Conservation (phyloP, 92 coral and sea anemone genomes). For the Paragorgia papillata region DNA sequence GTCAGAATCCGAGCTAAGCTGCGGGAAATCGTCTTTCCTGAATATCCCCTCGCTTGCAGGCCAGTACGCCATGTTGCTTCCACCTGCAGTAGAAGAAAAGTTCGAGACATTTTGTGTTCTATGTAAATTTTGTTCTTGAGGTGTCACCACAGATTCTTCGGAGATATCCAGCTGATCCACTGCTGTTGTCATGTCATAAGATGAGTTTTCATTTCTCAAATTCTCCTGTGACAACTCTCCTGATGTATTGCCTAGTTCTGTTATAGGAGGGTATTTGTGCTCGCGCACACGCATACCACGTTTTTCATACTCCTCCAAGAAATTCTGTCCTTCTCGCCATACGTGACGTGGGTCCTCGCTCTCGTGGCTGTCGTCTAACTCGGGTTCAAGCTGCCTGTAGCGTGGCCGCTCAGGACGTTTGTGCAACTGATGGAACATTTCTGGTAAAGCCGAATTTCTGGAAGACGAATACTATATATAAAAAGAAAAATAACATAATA, state of each 20-base stretch:
- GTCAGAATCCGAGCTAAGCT: constrained; percentile 81
- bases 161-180: neutral
- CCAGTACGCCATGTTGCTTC: neutral
- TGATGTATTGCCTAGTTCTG: constrained; percentile 1
- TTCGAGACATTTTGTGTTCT: constrained; percentile 7
- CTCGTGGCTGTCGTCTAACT: constrained; percentile 56
- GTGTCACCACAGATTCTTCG: neutral
- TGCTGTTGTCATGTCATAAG: neutral
- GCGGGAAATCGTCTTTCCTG: constrained; percentile 81
- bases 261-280: constrained; percentile 47
- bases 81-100: constrained; percentile 5
- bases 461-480: constrained; percentile 51
- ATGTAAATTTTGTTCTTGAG: neutral
- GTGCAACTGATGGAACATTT: constrained; percentile 65
- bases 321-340: constrained; percentile 87
- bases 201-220: neutral
- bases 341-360: constrained; percentile 51
- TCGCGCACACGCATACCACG: constrained; percentile 69
- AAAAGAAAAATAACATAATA: neutral
- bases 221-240: no score
- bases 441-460: constrained; percentile 65
- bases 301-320: constrained; percentile 62
- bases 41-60: constrained; percentile 52
- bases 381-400: constrained; percentile 70
- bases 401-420: constrained; percentile 64